Evolutionary conservation across 2,888 invertebrate genomes (phyloP), one percentile per base, ranked within the genome.

Genomic region (Elysia crispata): DNA sequence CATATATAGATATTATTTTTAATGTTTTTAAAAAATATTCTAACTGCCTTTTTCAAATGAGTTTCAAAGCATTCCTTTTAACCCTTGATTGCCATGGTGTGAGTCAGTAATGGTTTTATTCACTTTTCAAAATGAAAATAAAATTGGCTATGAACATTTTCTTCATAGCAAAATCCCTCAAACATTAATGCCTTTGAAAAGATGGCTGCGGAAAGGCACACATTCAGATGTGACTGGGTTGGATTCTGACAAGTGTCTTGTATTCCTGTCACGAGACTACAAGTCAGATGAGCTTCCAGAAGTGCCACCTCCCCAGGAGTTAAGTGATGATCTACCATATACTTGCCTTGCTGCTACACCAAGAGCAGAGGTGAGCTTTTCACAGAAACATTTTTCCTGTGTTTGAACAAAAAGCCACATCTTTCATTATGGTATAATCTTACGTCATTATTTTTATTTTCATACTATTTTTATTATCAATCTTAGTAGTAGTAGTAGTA

Each of bases 321-420:
- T 75, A 20, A 84, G 82, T 5, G 86, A 86, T n/a, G 86, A 86
- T 75, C 82, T 89, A 30, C 85, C 88, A 18, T 86, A 81, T 69
- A 76, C 84, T 50, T 81, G 85, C 50, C 85, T 85, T 79, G 77
- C 87, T 64, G 82, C 82, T 30, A 79, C 84, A 73, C 86, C 86
- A 77, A 83, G 82, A 82, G 81, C 82, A 64, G 85, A 84, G 85
- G 86, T 86, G 81, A 18, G 15, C n/a, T n/a, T n/a, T n/a, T n/a
- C n/a, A n/a, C n/a, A n/a, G n/a, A n/a, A n/a, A n/a, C n/a, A n/a
- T n/a, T n/a, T n/a, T n/a, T n/a, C n/a, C n/a, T n/a, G n/a, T n/a
- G n/a, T n/a, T n/a, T n/a, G n/a, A n/a, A n/a, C n/a, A n/a, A n/a
- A n/a, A n/a, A n/a, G n/a, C n/a, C n/a, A n/a, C n/a, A n/a, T n/a